A percentile compares a stretch with the other conserved stretches of the same genome.
Evolutionary conservation across 1,140 invertebrate species (phyloP).

Genomic region (Anastrepha obliqua): DNA sequence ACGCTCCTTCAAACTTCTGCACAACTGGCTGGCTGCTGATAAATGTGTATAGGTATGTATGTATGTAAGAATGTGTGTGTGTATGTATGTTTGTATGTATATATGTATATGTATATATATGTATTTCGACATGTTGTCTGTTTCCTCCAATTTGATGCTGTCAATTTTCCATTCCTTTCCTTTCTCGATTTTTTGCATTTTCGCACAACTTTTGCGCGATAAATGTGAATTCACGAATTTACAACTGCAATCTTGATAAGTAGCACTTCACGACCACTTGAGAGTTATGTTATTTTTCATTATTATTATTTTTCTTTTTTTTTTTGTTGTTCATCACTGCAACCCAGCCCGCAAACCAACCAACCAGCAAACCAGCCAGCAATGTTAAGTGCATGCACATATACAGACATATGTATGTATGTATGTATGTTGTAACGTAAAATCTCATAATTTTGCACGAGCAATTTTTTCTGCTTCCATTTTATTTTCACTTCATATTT

Average conservation of each 20-base stretch:
- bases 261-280: conserved; percentile 52
- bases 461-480: conserved; percentile 5
- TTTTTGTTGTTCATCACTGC: background rate
- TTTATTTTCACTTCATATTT: conserved; percentile 50
- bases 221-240: conserved; percentile 52
- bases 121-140: conserved; percentile 7
- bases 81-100: background rate
- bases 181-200: background rate
- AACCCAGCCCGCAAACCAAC: background rate
- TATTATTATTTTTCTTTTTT: conserved; percentile 10
- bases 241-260: conserved; percentile 53
- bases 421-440: background rate
- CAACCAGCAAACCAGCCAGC: background rate
- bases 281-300: conserved; percentile 52
- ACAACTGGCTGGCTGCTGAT: background rate
- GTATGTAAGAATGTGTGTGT: background rate
- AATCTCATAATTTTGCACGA: background rate
- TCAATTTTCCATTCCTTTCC: conserved; percentile 23
- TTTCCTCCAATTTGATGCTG: conserved; percentile 6
- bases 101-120: background rate
- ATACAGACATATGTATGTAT: background rate
- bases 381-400: conserved; percentile 23
- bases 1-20: background rate
- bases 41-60: background rate
- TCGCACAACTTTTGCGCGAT: conserved; percentile 43